A percentile compares a stretch with the other conserved stretches of the same genome.
These are phyloP conservation scores for Aleiodes leptofemur DNA, from an alignment of 2,888 invertebrate species.

Conservation along the genomic window DNA sequence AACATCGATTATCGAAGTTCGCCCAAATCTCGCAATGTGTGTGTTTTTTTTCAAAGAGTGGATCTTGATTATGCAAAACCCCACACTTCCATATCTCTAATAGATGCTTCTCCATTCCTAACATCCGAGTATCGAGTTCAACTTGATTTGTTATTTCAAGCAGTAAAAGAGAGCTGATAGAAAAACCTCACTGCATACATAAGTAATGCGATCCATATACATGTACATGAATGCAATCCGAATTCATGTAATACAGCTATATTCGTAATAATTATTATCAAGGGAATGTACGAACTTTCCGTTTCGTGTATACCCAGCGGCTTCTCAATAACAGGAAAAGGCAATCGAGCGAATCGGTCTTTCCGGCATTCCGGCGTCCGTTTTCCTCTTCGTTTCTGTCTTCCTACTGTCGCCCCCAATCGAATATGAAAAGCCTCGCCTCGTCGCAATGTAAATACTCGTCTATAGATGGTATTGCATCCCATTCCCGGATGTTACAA, in stretches of 20 bases:
- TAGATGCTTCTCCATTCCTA: too few species aligned
- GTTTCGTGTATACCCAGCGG: conserved; percentile 35
- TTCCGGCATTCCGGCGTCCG: conserved; percentile 54
- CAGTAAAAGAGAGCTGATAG: too few species aligned
- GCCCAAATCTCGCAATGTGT: too few species aligned
- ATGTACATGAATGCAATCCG: too few species aligned
- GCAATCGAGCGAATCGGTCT: conserved; percentile 54
- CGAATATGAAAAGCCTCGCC: conserved; percentile 28
- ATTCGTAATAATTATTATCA: conserved; percentile 24
- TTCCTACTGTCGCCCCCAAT: conserved; percentile 11
- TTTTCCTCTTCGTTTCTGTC: conserved; percentile 7
- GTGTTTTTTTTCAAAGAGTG: too few species aligned
- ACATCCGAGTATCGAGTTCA: too few species aligned
- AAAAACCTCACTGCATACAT: too few species aligned
- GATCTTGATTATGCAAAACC: too few species aligned
- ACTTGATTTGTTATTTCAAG: too few species aligned
- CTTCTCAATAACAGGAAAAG: conserved; percentile 56
- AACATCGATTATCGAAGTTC: too few species aligned
- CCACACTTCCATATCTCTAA: too few species aligned
- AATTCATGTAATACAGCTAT: background rate
- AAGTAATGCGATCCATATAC: too few species aligned
- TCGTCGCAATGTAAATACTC: conserved; percentile 30
- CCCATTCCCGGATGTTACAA: conserved; percentile 22
- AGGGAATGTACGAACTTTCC: conserved; percentile 17
- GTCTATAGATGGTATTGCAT: conserved; percentile 20